Percentiles rank a stretch among this genome's conserved stretches.
These are phyloP conservation scores for Dipodomys merriami DNA, from an alignment of 2,113 vertebrate genomes.

Conservation along the genomic window DNA sequence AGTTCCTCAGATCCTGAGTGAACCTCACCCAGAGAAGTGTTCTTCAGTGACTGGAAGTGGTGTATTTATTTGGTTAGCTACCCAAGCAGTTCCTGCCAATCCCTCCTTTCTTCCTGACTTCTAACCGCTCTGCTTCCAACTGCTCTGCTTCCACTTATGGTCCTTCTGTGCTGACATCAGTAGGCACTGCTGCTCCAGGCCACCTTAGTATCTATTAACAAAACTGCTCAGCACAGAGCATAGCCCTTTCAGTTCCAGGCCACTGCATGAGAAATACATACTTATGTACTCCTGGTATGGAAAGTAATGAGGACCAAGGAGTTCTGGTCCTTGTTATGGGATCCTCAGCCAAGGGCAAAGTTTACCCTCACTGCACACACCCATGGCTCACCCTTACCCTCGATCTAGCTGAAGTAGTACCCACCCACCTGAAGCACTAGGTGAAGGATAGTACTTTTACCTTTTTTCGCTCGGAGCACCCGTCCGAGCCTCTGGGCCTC, in stretches of 20 bases:
- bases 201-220: neutral
- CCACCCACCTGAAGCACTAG: neutral
- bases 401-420: no score
- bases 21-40: neutral
- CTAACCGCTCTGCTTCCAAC: neutral
- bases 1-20: neutral
- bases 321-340: neutral
- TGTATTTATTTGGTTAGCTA: neutral
- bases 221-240: neutral
- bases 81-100: neutral
- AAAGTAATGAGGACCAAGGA: neutral
- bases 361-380: fast-evolving
- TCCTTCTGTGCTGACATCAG: neutral
- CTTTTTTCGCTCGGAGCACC: constrained; percentile 97
- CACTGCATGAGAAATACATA: neutral
- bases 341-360: no score
- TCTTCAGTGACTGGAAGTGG: neutral
- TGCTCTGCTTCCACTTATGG: neutral
- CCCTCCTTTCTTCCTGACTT: neutral
- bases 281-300: neutral
- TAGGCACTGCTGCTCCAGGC: neutral
- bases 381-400: neutral
- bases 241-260: neutral
- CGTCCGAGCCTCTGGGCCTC: constrained; percentile 97
- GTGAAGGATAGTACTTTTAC: constrained; percentile 79